Evolutionary conservation across 1,140 invertebrate genomes (phyloP).

Genomic region (Pachypeltis micranthus): DNA sequence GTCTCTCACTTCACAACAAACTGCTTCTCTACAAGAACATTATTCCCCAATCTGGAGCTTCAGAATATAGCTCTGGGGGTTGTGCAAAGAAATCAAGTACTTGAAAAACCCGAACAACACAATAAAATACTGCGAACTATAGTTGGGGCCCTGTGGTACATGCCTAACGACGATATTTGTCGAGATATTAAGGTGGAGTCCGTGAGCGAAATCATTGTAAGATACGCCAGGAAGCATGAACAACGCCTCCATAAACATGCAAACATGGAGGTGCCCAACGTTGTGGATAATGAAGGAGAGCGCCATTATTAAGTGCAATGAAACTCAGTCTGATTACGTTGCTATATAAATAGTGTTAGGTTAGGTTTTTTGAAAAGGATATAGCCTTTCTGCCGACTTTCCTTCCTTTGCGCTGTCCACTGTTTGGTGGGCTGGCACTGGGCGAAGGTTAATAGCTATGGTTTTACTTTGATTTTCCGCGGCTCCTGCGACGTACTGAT

Average conservation of each 20-base stretch:
- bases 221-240: background rate
- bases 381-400: too few relatives aligned
- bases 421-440: too few relatives aligned
- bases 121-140: background rate
- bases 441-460: too few relatives aligned
- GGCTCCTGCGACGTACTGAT: too few relatives aligned
- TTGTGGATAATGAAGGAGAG: too few relatives aligned
- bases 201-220: background rate
- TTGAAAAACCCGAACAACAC: background rate
- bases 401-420: too few relatives aligned
- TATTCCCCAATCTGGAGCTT: background rate
- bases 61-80: background rate
- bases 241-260: background rate
- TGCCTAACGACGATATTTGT: background rate
- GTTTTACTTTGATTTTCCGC: too few relatives aligned
- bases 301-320: too few relatives aligned
- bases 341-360: too few relatives aligned
- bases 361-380: too few relatives aligned
- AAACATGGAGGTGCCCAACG: background rate
- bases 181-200: background rate
- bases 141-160: background rate
- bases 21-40: background rate
- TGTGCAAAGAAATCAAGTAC: background rate
- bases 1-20: too few relatives aligned
- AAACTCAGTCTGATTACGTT: too few relatives aligned